Evolutionary conservation across 2,888 invertebrate genomes (phyloP).

Genomic region (Aphidius colemani): DNA sequence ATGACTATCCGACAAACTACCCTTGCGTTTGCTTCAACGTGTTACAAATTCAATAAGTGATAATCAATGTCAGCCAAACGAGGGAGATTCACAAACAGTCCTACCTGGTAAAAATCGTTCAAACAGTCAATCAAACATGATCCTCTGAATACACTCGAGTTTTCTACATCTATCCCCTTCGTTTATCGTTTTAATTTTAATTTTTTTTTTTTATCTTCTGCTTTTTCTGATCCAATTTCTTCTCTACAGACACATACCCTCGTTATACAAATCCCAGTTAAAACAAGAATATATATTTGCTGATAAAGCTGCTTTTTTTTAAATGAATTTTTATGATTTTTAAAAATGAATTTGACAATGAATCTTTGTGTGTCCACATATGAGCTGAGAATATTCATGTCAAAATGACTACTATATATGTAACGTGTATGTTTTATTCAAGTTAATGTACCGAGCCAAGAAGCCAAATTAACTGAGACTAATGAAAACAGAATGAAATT

Average conservation of each 20-base stretch:
- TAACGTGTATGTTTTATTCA: neutral
- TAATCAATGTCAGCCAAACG: slow-evolving; percentile 56
- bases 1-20: too few relatives aligned
- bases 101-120: slow-evolving; percentile 55
- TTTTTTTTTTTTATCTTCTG: slow-evolving; percentile 18
- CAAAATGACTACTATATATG: neutral
- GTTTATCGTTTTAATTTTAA: slow-evolving; percentile 6
- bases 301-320: too few relatives aligned
- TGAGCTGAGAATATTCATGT: neutral
- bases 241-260: too few relatives aligned
- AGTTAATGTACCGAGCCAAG: neutral
- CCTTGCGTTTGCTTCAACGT: neutral
- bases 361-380: neutral
- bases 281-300: too few relatives aligned
- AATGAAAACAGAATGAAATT: slow-evolving; percentile 60
- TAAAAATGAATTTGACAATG: neutral
- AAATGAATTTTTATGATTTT: neutral
- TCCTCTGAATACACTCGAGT: slow-evolving; percentile 21
- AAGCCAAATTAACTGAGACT: slow-evolving; percentile 51
- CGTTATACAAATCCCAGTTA: too few relatives aligned
- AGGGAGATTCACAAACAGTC: slow-evolving; percentile 23
- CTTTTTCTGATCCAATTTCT: slow-evolving; percentile 20
- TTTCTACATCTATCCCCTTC: slow-evolving; percentile 2
- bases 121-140: slow-evolving; percentile 57
- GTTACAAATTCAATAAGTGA: slow-evolving; percentile 58